phyloP scores from a whole-genome alignment of 2,797 vertebrate species.

The Cheirogaleus major region DNA sequence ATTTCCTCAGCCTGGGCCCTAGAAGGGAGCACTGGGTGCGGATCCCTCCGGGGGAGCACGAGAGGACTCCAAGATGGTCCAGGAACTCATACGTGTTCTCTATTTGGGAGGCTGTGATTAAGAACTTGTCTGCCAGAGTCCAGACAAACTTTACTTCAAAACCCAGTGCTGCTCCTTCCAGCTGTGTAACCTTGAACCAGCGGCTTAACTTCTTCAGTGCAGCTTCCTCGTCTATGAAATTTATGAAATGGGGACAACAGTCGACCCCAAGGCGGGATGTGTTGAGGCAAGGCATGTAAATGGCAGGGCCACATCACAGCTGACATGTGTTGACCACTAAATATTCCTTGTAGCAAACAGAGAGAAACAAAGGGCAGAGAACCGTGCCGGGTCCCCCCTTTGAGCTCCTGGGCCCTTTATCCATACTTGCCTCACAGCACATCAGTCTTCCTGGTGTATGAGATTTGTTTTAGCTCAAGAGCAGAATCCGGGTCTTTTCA shows the following conservation, averaged over 20 bases:
- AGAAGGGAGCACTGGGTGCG: not conserved
- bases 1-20: not conserved
- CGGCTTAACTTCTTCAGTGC: not conserved
- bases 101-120: not conserved
- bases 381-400: not conserved
- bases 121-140: not conserved
- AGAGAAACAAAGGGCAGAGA: not conserved
- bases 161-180: not conserved
- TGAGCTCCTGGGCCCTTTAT: not conserved
- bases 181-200: not conserved
- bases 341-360: not conserved
- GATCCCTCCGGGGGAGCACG: not conserved
- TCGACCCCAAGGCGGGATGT: not conserved
- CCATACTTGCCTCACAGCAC: not conserved
- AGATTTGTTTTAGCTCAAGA: not conserved
- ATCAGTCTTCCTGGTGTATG: not conserved
- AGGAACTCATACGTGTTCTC: not conserved
- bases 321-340: not conserved
- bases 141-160: not conserved
- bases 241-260: not conserved
- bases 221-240: not conserved
- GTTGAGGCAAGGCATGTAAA: not conserved
- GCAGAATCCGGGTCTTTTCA: not conserved
- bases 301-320: not conserved
- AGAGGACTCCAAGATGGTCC: not conserved